phyloP scores from a whole-genome alignment of 2,113 vertebrate genomes.

The Myocastor coypus region DNA sequence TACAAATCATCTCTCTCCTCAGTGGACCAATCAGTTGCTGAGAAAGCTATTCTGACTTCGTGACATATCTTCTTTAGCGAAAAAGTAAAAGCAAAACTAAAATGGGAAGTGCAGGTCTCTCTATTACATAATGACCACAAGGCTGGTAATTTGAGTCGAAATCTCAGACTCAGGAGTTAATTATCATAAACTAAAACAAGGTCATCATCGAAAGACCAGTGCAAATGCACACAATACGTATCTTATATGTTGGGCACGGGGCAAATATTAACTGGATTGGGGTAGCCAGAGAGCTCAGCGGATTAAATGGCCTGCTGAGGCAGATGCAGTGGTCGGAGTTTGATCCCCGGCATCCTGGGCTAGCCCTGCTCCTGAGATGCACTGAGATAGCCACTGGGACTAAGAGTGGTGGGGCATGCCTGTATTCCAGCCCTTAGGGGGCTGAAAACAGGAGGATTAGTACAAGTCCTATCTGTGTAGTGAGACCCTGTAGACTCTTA shows the following conservation, averaged over 20 bases:
- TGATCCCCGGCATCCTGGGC: no score
- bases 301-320: no score
- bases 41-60: background rate
- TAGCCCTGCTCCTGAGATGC: no score
- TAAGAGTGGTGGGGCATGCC: no score
- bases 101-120: background rate
- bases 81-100: conserved; percentile 31
- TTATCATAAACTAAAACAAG: conserved; percentile 17
- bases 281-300: no score
- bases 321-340: no score
- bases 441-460: no score
- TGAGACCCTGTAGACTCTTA: no score
- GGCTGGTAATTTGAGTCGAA: background rate
- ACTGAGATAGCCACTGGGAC: no score
- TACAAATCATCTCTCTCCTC: background rate
- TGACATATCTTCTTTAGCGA: background rate
- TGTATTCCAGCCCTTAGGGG: no score
- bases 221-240: background rate
- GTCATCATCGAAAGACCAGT: background rate
- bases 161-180: background rate
- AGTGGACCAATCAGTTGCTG: no score
- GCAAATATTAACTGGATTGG: background rate
- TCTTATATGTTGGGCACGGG: background rate
- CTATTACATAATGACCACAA: background rate
- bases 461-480: no score